Percentiles rank a stretch among this genome's conserved stretches.
Evolutionary conservation across 2,797 vertebrate genomes (phyloP).

Genomic region (Caiman crocodilus): DNA sequence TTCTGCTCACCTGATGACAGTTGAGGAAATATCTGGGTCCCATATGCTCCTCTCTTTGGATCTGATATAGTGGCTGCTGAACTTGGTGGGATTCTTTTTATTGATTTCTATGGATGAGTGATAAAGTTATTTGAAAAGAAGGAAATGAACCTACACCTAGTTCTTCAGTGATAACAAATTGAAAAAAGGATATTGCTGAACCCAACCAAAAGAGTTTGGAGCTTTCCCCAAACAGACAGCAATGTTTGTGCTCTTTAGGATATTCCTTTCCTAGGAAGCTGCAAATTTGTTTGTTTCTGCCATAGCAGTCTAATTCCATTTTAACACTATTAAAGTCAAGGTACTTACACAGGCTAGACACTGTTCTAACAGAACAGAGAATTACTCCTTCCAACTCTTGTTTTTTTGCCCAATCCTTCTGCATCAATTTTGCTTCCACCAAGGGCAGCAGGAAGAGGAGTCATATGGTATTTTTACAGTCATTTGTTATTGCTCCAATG

Average conservation of each 20-base stretch:
- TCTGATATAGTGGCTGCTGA: not conserved
- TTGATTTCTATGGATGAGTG: not conserved
- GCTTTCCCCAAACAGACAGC: constrained; percentile 13
- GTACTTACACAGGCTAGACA: not conserved
- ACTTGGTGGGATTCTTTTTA: not conserved
- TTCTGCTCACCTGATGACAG: not conserved
- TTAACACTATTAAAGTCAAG: not conserved
- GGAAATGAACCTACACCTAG: not conserved
- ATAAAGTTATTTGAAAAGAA: constrained; percentile 25
- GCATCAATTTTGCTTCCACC: constrained; percentile 71
- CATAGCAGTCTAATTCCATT: constrained; percentile 45
- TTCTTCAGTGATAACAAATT: not conserved
- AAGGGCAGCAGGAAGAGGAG: constrained; percentile 72
- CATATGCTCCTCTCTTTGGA: not conserved
- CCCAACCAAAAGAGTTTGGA: constrained; percentile 35
- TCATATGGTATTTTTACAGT: constrained; percentile 76
- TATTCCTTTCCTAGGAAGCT: constrained; percentile 2
- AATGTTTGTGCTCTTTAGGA: constrained; percentile 35
- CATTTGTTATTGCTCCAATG: constrained; percentile 76
- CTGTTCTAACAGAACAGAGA: not conserved
- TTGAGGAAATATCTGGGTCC: not conserved
- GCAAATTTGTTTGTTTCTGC: constrained; percentile 35
- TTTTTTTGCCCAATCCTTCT: constrained; percentile 65
- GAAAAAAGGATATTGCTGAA: not conserved
- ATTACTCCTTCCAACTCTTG: not conserved